Base-by-base conservation (phyloP, 2,113 vertebrate species). In the Esox niger region DNA sequence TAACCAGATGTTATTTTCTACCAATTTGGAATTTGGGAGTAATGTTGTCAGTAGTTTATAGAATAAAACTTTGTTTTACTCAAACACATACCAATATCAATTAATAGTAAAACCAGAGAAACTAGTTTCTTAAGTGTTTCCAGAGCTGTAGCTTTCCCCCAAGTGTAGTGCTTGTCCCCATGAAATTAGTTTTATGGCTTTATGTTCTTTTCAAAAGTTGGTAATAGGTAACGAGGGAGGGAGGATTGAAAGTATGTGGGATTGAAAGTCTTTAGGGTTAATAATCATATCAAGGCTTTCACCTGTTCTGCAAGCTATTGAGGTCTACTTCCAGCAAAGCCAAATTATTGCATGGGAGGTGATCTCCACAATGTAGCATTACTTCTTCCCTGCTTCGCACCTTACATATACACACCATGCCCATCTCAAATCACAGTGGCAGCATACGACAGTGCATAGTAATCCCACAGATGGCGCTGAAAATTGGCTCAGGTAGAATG, bases 141-240 rank as follows among this genome's bases (percentile, higher is more conserved):
- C n/a, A n/a, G n/a, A n/a, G n/a, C n/a, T n/a, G n/a, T 52, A 52
- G 47, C 47, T 23, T 52, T 11, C 20, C 47, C 43, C 60, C 2
- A 8, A 27, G 2, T 11, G 33, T 62, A 59, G 20, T 43, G 9
- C 8, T 55, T 55, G 26, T 57, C 21, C 46, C 61, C 60, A 29
- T 43, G 35, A 38, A 38, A 13, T 38, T 33, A 11, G 10, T 61
- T 67, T 78, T 33, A n/a, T n/a, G n/a, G n/a, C n/a, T 52, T 52
- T 21, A 52, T 43, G 47, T 52, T 52, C 47, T n/a, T 6, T 52
- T 13, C 23, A 9, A 8, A 7, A 23, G 54, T 25, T 25, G 15
- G 15, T n/a, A 7, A 7, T n/a, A 1, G 54, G 7, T 17, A 23
- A n/a, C 20, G 49, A 23, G 47, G 47, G 47, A 9, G 38, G 38